A percentile compares a stretch with the other conserved stretches of the same genome.
These are phyloP conservation scores for Ceratotherium simum DNA, from an alignment of 2,113 vertebrate species.

Conservation along the genomic window DNA sequence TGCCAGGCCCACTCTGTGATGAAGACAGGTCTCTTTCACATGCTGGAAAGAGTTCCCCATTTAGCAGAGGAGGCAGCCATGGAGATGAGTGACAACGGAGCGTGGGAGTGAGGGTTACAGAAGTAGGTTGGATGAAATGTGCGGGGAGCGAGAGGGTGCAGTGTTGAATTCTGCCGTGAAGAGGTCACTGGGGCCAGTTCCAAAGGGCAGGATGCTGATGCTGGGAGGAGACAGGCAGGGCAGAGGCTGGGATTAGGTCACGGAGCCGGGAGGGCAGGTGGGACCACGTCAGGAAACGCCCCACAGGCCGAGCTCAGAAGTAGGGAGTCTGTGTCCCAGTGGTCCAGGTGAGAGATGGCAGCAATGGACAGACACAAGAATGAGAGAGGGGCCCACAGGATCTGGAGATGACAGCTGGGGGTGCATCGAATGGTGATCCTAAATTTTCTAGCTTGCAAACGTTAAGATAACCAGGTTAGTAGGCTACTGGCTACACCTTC, in stretches of 20 bases:
- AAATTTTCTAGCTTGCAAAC: not conserved
- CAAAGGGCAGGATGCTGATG: not conserved
- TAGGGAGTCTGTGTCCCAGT: not conserved
- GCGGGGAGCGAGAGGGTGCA: fast-evolving
- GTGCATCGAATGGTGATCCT: not conserved
- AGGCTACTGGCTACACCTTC: not conserved
- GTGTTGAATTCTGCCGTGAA: not conserved
- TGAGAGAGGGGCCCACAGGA: not conserved
- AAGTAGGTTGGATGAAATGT: not conserved
- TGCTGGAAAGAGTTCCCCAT: not conserved
- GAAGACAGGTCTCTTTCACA: not conserved
- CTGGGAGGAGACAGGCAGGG: not conserved
- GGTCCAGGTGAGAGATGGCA: not conserved
- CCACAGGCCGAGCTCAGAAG: not conserved
- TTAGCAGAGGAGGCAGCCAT: not conserved
- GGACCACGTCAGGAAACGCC: not conserved
- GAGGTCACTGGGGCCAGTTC: not conserved
- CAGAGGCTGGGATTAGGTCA: not conserved
- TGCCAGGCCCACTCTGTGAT: not conserved
- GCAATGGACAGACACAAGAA: not conserved
- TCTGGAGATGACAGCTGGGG: fast-evolving
- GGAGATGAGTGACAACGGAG: not conserved
- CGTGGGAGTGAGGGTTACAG: not conserved
- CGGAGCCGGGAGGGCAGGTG: not conserved
- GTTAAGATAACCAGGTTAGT: no score